Evolutionary conservation across 2,888 invertebrate species (phyloP), one percentile per base, ranked within the genome.

Genomic region (Schizotus pectinicornis): DNA sequence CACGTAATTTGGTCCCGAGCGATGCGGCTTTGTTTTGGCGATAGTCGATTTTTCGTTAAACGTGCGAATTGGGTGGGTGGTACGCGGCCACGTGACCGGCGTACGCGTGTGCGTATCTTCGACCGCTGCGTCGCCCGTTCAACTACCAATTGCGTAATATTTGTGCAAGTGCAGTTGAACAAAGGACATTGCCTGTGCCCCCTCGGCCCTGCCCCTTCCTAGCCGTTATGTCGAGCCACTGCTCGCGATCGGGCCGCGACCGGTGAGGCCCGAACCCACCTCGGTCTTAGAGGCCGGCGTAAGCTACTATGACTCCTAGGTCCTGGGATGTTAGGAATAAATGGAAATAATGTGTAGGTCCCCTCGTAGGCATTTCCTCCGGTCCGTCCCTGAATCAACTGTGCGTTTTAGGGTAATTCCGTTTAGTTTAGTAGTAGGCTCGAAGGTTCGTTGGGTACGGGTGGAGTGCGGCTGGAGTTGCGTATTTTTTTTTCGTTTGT

Each of bases 131-230:
- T 36, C 22, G 33, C 12, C 33, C 8, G 41, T 8, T 38, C 14
- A 7, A 31, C 34, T 5, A 57, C 49, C 53, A 62, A 66, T 76
- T 76, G 70, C 74, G 73, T 75, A 76, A 76, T 70, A 71, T 71
- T 72, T 72, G 73, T 76, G 74, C 76, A 75, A 74, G 75, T 75
- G 75, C 74, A 75, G 67, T 72, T 68, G 71, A 73, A 76, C 75
- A 75, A 76, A 74, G 73, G 73, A 72, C 70, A 62, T 69, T 66
- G 63, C 53, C 63, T 63, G 82, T 81, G 81, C 79, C 22, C 22
- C 22, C 9, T 36, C 36, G 6, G 36, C 9, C 36, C 43, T 43
- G 43, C 43, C 31, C 43, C 14, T 22, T 7, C n/a, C 39, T 36
- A 9, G 36, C 36, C 36, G 12, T 11, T 12, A 12, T 12, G 22